A percentile compares a stretch with the other conserved stretches of the same genome.
phyloP scores from a whole-genome alignment of 2,113 vertebrate genomes.

The Abramis brama region DNA sequence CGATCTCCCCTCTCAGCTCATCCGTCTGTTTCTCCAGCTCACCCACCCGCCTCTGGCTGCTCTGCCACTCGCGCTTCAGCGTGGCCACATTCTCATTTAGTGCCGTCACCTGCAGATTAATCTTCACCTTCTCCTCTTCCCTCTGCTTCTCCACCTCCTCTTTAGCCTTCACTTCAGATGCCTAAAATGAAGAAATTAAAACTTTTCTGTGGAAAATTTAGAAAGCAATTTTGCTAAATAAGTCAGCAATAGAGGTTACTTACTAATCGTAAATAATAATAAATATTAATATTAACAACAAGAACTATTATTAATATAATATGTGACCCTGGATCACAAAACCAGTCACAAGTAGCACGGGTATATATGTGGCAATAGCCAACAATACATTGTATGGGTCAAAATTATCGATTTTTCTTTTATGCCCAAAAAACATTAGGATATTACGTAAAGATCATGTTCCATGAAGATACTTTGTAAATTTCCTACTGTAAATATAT shows the following conservation, averaged over 20 bases:
- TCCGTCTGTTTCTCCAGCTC: conserved; percentile 97
- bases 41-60: conserved; percentile 86
- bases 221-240: not conserved
- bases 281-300: not conserved
- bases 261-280: not conserved
- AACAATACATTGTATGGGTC: too few species aligned
- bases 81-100: conserved; percentile 95
- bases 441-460: too few species aligned
- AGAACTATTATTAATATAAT: not conserved
- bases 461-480: too few species aligned
- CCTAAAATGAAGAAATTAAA: conserved; percentile 65
- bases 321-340: too few species aligned
- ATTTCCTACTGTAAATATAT: too few species aligned
- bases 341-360: too few species aligned
- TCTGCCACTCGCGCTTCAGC: conserved; percentile 95
- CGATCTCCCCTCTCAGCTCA: conserved; percentile 93
- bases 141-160: conserved; percentile 81
- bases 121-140: conserved; percentile 86
- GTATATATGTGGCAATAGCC: too few species aligned
- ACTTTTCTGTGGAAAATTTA: not conserved
- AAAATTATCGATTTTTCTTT: too few species aligned
- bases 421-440: too few species aligned
- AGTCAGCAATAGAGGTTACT: not conserved
- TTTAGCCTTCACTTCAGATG: conserved; percentile 82
- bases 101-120: conserved; percentile 87